Evolutionary conservation across 2,888 invertebrate genomes (phyloP), one percentile per base, ranked within the genome.

Genomic region (Endomychus coccineus): DNA sequence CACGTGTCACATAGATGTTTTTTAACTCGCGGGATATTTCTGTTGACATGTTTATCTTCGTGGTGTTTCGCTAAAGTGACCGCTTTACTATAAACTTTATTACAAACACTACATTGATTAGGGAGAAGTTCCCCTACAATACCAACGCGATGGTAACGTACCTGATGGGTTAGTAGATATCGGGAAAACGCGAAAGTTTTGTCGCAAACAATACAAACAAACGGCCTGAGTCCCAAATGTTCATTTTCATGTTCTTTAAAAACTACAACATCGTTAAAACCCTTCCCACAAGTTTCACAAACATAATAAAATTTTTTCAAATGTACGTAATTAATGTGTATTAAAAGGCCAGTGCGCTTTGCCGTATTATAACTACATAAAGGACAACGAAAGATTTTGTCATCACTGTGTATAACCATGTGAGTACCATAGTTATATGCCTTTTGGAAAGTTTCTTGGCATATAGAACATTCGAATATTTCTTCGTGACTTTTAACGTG

Each of bases 171-270:
- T 12, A 50, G 41, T 2, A 62, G 42, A 32, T 56, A 55, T 35
- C 74, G 70, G 3, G 63, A 60, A 36, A 61, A 64, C n/a, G 70
- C 69, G 36, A 71, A 73, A 12, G 64, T 66, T 36, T 71, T 71
- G 33, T 68, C 67, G 43, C 73, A 73, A 14, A 71, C 67, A 40
- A 71, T 66, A 42, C 73, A 73, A 6, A 64, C 63, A 29, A 72
- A 62, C 34, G 71, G 71, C 27, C 67, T 69, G 25, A 70, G 65
- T 27, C 70, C 70, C 16, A 67, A 64, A 55, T 73, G 73, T 9
- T 71, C 70, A 50, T 74, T 74, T 49, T 69, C 67, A 54, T 75
- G 75, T 41, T 73, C 73, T 48, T 69, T 68, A 36, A 69, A 70
- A 46, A 70, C 64, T 23, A 68, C 67, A 27, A 64, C 62, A 49